Evolutionary conservation across 2,888 invertebrate species (phyloP), one percentile per base, ranked within the genome.

Genomic region (Epinotia demarniana): DNA sequence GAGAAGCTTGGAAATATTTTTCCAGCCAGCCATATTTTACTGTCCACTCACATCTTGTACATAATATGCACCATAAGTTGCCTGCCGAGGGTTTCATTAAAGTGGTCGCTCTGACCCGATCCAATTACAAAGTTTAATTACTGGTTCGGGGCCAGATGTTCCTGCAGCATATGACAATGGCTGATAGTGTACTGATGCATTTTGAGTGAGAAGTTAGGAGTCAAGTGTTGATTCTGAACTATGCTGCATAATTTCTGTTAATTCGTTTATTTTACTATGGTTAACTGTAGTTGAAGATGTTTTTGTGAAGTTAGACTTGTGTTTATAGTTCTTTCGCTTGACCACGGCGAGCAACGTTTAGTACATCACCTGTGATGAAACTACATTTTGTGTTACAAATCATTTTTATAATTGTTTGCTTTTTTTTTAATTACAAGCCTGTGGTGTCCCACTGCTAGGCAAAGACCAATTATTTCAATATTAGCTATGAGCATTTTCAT

Each of bases 91-190:
- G 43, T 60, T 46, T 60, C n/a, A 69, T 69, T 58, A 69, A 46
- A 60, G 43, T 69, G 58, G 60, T 19, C 39, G n/a, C 12, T 68
- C 16, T 18, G 23, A 23, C 61, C 68, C 39, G 68, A 68, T 68
- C 68, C 60, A 60, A 69, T 69, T 69, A 69, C 60, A 60, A 69
- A 69, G 69, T 69, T 69, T 69, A 69, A 69, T 69, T 69, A 69
- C 69, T 60, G 43, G 67, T 53, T 33, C 39, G 55, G 49, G 23
- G 69, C 69, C 58, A 60, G 58, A 58, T 69, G 69, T 23, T n/a
- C n/a, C 46, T 12, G 18, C 53, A 66, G 67, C 67, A 43, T 58
- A 60, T 60, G 69, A 69, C 60, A 60, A 69, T 69, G 46, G 58
- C n/a, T n/a, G 61, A 55, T 33, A 68, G 68, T 60, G 69, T 33